A percentile compares a stretch with the other conserved stretches of the same genome.
These are phyloP conservation scores for Cheirogaleus major DNA, from an alignment of 2,797 vertebrate genomes.

Conservation along the genomic window DNA sequence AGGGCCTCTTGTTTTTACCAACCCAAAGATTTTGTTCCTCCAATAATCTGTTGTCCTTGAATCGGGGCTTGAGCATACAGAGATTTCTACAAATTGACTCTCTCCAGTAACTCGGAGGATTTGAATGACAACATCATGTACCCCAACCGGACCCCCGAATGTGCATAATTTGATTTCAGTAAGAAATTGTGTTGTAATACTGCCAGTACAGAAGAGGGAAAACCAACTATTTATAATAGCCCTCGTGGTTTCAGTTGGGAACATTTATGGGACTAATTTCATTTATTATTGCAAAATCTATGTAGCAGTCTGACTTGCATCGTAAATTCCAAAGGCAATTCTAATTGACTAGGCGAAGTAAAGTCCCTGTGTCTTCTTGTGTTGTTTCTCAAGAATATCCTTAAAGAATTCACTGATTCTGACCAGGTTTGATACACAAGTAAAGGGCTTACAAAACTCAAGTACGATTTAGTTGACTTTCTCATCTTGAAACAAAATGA, in stretches of 20 bases:
- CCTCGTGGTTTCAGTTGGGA: not conserved
- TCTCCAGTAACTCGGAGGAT: not conserved
- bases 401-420: constrained; percentile 13
- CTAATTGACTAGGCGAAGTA: constrained; percentile 16
- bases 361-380: not conserved
- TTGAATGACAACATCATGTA: not conserved
- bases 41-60: constrained; percentile 38
- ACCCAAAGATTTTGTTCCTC: constrained; percentile 11
- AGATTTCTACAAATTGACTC: not conserved
- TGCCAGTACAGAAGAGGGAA: not conserved
- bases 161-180: constrained; percentile 8
- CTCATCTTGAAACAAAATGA: constrained; percentile 22
- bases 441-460: not conserved
- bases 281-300: constrained; percentile 65
- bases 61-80: not conserved
- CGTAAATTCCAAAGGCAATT: constrained; percentile 48
- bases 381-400: constrained; percentile 23
- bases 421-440: not conserved
- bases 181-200: not conserved
- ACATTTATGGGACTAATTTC: constrained; percentile 60
- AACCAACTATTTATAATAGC: constrained; percentile 18
- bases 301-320: not conserved
- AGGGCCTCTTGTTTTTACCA: not conserved
- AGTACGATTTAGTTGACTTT: not conserved
- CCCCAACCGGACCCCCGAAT: not conserved